These are phyloP conservation scores for Calypte anna DNA, from an alignment of 2,113 vertebrate species.

Conservation along the genomic window DNA sequence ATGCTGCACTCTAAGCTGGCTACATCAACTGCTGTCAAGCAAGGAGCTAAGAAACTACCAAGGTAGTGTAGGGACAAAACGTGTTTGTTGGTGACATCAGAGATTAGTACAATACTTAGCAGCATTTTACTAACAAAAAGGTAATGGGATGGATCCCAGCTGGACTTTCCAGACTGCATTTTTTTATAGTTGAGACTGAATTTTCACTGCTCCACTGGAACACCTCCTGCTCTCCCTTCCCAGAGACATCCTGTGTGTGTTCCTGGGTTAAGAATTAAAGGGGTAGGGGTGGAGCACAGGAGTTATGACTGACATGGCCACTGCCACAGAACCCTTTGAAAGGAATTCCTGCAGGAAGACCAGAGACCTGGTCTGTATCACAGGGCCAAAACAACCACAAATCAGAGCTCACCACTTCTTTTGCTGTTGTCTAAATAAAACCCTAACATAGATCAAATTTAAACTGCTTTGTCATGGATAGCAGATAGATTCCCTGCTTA, in stretches of 20 bases:
- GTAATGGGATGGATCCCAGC: neutral
- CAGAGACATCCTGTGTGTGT: neutral
- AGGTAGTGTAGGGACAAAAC: neutral
- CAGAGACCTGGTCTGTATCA: slow-evolving; percentile 55
- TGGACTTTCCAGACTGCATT: neutral
- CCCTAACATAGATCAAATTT: slow-evolving; percentile 30
- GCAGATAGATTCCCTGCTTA: neutral
- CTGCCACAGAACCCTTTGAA: neutral
- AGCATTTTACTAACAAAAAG: neutral
- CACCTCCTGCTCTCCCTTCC: neutral
- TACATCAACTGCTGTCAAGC: neutral
- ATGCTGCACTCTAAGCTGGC: neutral
- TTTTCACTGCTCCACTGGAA: neutral
- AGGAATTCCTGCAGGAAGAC: slow-evolving; percentile 44
- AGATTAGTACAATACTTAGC: neutral
- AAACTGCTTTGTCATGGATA: slow-evolving; percentile 7
- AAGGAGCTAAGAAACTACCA: neutral
- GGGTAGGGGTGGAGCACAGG: neutral
- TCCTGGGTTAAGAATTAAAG: neutral
- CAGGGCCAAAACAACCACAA: slow-evolving; percentile 38
- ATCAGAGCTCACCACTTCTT: slow-evolving; percentile 44
- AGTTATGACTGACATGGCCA: slow-evolving; percentile 18
- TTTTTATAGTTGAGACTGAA: neutral
- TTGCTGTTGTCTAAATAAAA: slow-evolving; percentile 62
- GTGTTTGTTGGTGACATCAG: neutral